Conservation (phyloP, 1,140 invertebrate species). For the Pteromalus puparum region DNA sequence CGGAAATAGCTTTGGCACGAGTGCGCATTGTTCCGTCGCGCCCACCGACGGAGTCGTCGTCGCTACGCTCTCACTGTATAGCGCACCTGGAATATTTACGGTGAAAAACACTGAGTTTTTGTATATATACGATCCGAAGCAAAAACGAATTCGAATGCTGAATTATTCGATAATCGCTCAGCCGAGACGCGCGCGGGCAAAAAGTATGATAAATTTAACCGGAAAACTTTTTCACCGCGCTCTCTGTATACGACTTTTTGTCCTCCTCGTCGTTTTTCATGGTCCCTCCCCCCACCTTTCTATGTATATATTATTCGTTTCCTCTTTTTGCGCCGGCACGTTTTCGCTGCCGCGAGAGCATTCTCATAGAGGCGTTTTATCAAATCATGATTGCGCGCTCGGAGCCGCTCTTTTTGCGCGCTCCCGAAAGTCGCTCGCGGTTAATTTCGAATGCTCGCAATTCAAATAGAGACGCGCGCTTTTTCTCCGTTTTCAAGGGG, state of each 20-base stretch:
- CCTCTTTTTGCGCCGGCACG: background rate
- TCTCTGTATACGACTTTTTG: background rate
- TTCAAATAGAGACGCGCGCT: background rate
- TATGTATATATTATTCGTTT: background rate
- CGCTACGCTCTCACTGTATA: too few relatives aligned
- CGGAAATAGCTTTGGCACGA: constrained; percentile 45
- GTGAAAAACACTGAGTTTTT: background rate
- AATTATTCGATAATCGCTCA: background rate
- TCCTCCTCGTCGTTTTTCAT: background rate
- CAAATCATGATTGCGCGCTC: constrained; percentile 12
- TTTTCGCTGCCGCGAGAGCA: background rate
- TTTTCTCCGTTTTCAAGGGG: background rate
- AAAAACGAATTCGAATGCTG: background rate
- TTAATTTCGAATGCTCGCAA: background rate
- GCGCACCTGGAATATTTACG: background rate
- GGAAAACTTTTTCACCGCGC: background rate
- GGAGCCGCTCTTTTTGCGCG: background rate
- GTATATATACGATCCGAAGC: too few relatives aligned
- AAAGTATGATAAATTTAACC: background rate
- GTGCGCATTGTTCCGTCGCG: constrained; percentile 36
- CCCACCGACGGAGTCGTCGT: background rate
- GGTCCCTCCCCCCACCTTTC: too few relatives aligned
- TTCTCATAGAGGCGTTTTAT: constrained; percentile 9
- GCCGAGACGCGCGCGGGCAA: background rate
- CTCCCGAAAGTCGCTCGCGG: background rate